phyloP scores from a whole-genome alignment of 2,113 vertebrate genomes.

The Neogale vison region DNA sequence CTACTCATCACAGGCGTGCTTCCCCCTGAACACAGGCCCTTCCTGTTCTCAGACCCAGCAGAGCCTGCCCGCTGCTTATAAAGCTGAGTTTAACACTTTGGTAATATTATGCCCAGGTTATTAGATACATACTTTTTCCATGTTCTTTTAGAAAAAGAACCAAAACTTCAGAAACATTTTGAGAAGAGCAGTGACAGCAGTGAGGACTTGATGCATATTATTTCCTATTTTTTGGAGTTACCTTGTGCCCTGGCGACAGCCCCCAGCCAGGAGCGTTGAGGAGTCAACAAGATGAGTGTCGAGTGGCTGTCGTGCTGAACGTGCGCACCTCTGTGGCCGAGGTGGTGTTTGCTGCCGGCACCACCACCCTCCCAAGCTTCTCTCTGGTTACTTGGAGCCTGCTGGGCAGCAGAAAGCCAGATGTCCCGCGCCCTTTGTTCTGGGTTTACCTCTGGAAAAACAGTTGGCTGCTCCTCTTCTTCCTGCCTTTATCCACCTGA shows the following conservation, averaged over 20 bases:
- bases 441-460: background rate
- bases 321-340: background rate
- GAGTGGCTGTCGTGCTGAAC: background rate
- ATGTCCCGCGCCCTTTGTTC: background rate
- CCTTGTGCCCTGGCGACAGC: background rate
- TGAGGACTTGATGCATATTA: background rate
- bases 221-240: background rate
- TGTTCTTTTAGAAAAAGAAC: background rate
- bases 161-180: background rate
- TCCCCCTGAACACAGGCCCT: background rate
- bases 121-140: background rate
- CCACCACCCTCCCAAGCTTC: background rate
- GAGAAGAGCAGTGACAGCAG: background rate
- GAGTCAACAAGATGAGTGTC: background rate
- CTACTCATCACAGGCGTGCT: no score
- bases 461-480: background rate
- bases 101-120: background rate
- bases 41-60: background rate
- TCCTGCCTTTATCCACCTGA: background rate
- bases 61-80: background rate
- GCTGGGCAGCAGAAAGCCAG: no score
- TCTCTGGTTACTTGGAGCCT: background rate
- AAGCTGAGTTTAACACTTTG: background rate
- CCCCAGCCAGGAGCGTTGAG: background rate
- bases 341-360: background rate